Evolutionary conservation across 2,888 invertebrate genomes (phyloP), one percentile per base, ranked within the genome.

Genomic region (Andrena hattorfiana): DNA sequence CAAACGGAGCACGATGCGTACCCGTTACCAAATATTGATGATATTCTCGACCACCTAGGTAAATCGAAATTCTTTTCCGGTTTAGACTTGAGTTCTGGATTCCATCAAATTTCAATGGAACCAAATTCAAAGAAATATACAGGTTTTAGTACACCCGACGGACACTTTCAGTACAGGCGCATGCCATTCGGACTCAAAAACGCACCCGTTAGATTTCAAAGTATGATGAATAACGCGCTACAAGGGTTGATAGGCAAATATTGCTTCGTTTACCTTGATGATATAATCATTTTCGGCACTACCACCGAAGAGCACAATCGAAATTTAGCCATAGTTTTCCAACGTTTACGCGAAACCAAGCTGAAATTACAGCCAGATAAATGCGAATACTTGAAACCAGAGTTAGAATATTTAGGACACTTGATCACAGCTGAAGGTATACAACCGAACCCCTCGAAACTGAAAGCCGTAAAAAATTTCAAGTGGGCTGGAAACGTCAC

Each of bases 131-230:
- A 54, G n/a, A 8, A 48, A 16, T 60, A 67, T 2, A 80, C 67
- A 2, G 71, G 70, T 10, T 71, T 80, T 23, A 48, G 42, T 0
- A 80, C 75, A 0, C 20, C 59, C 1, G 26, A 51, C 3, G 80
- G 75, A 23, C 71, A 71, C 20, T 75, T 67, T 16, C 28, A 75
- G 0, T 75, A 62, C 23, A 54, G 10, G 0, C 6, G 75, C 1
- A 80, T 80, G 74, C 70, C 80, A 4, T 71, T 70, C 23, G 32
- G 54, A 2, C 7, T 54, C 4, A 68, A 56, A 26, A 68, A 70
- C 23, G 35, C 70, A 5, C 30, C 48, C 2, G 42, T 60, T n/a
- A 59, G 60, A 0, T 49, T 70, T n/a, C 49, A 70, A 2, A 0
- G 70, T 0, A 70, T 60, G 60, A 70, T 70, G 59, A n/a, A 70